Base-by-base conservation (phyloP, 2,888 invertebrate genomes). In the Torymus texanus region DNA sequence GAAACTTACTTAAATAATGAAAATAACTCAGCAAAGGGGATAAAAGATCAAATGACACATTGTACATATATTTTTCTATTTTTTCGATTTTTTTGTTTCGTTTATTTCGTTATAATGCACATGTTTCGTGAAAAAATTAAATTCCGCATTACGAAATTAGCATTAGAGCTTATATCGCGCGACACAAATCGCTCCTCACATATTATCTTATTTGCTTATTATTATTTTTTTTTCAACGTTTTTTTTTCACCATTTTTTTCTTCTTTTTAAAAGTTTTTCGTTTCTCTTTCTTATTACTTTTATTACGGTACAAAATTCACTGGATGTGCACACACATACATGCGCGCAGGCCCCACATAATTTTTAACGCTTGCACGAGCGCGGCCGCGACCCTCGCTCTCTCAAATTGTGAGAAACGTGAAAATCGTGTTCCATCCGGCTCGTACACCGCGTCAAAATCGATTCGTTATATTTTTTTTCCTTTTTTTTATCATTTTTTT, bases 111-210 rank as follows among this genome's bases (percentile, higher is more conserved):
- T 89, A 87, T 89, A 90, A 90, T 90, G 90, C 90, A 90, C 88
- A 90, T 90, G 87, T 89, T 90, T 89, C 89, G 90, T 90, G 90
- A 90, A 90, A 90, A 90, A 90, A 90, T 90, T 90, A 90, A 90
- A 89, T 90, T 89, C 88, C 90, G 85, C 89, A 85, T 85, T 88
- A 90, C 87, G 89, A 90, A 89, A 90, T 90, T 89, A 90, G 88
- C 87, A 87, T 88, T 88, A 79, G 81, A 79, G 80, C 75, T 80
- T 82, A 41, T 41, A 41, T 41, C 41, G 41, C 71, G 79, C 81
- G 75, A 78, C 41, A 41, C 41, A 41, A 41, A 41, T 41, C 41
- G 41, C 41, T 41, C 41, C 41, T 41, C 41, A 41, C 41, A 41
- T 8, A 8, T 41, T 8, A 8, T 41, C 41, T 41, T 41, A 41